Evolutionary conservation across 2,113 vertebrate species (phyloP).

Genomic region (Pangasianodon hypophthalmus): DNA sequence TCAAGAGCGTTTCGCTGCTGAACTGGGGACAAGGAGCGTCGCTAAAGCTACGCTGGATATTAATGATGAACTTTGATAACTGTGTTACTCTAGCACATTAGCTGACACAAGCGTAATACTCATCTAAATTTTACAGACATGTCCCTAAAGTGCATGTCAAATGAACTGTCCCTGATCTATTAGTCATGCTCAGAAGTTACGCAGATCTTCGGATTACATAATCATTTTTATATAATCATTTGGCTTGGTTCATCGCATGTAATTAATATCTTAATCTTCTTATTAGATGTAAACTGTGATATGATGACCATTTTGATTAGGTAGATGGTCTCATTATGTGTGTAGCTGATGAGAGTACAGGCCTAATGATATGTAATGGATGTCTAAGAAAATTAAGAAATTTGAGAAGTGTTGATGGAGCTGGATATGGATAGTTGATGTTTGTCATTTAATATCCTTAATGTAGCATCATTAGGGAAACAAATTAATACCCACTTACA

Average conservation of each 20-base stretch:
- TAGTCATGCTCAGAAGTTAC: constrained; percentile 44
- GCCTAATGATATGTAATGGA: constrained; percentile 25
- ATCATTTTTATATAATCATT: constrained; percentile 51
- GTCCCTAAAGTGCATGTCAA: constrained; percentile 46
- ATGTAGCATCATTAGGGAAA: not conserved
- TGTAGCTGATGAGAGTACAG: constrained; percentile 22
- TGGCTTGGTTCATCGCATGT: constrained; percentile 45
- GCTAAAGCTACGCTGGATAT: not conserved
- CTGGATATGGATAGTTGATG: not conserved
- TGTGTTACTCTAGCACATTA: constrained; percentile 25
- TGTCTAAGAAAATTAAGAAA: constrained; percentile 25
- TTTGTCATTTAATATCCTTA: constrained; percentile 1
- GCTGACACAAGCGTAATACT: constrained; percentile 16
- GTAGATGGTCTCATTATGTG: constrained; percentile 39
- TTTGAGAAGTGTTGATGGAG: not conserved
- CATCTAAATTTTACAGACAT: constrained; percentile 26
- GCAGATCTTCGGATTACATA: constrained; percentile 47
- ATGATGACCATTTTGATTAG: constrained; percentile 47
- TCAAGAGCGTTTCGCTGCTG: not conserved
- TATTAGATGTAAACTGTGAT: constrained; percentile 49
- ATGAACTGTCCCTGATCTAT: constrained; percentile 49
- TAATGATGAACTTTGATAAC: constrained; percentile 14
- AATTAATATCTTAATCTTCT: constrained; percentile 52
- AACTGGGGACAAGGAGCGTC: not conserved
- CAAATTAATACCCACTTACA: not conserved